Conservation (phyloP, 2,888 invertebrate species). For the Ptychoptera albimana region DNA sequence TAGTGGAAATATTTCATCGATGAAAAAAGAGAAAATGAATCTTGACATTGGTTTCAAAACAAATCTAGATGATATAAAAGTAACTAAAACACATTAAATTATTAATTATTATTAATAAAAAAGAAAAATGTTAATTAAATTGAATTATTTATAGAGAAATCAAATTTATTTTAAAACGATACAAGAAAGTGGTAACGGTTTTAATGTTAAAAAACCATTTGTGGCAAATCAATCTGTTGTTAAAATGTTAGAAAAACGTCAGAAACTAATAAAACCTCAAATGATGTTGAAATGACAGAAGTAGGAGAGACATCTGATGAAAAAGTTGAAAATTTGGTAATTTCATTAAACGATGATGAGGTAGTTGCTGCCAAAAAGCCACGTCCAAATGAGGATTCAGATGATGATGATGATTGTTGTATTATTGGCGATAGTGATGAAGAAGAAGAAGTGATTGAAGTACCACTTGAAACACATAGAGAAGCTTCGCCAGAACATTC, state of each 20-base stretch:
- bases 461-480: no score
- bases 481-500: no score
- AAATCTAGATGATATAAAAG: no score
- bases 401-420: slow-evolving; percentile 20
- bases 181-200: no score
- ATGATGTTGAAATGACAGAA: slow-evolving; percentile 10
- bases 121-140: no score
- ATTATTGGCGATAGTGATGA: slow-evolving; percentile 18
- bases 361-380: background rate
- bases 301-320: background rate
- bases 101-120: no score
- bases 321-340: slow-evolving; percentile 3
- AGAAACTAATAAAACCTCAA: slow-evolving; percentile 12
- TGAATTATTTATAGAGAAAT: no score
- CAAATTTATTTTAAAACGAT: no score
- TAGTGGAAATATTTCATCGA: no score
- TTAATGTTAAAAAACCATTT: background rate
- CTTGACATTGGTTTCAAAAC: no score
- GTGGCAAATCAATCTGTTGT: slow-evolving; percentile 12
- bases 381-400: slow-evolving; percentile 10
- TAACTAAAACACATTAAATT: no score
- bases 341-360: background rate
- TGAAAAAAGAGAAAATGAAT: no score
- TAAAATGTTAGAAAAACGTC: slow-evolving; percentile 22
- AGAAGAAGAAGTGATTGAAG: slow-evolving; percentile 10